Percentiles rank a stretch among this genome's conserved stretches.
Evolutionary conservation across 2,113 vertebrate genomes (phyloP).

Genomic region (Baryphthengus martii): DNA sequence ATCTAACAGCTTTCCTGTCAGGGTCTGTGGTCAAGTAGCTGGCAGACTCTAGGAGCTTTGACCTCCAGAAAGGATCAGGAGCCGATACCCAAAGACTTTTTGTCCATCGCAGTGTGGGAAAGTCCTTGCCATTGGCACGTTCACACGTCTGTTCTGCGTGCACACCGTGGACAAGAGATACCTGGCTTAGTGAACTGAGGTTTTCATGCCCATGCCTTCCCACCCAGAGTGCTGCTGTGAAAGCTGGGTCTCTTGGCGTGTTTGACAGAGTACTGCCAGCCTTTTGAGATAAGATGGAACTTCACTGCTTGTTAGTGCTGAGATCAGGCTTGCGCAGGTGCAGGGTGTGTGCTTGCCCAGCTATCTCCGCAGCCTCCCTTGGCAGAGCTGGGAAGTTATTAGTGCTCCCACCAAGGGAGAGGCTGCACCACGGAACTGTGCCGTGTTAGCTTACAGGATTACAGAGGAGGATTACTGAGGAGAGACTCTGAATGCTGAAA

Average conservation of each 20-base stretch:
- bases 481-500: background rate
- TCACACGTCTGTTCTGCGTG: accelerated
- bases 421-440: background rate
- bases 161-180: accelerated
- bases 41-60: background rate
- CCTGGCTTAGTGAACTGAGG: accelerated
- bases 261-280: background rate
- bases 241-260: background rate
- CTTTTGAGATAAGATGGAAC: background rate
- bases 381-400: accelerated
- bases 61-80: background rate
- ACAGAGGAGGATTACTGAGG: background rate
- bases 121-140: background rate
- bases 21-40: background rate
- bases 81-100: background rate
- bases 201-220: background rate
- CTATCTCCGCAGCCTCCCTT: background rate
- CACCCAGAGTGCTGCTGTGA: background rate
- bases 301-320: background rate
- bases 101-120: background rate
- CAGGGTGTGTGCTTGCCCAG: accelerated
- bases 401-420: background rate
- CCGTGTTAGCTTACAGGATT: background rate
- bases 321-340: background rate
- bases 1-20: background rate